A percentile compares a stretch with the other conserved stretches of the same genome.
phyloP scores from a whole-genome alignment of 37 sponge, comb jelly and placozoan species.

The Eunapius fragilis region DNA sequence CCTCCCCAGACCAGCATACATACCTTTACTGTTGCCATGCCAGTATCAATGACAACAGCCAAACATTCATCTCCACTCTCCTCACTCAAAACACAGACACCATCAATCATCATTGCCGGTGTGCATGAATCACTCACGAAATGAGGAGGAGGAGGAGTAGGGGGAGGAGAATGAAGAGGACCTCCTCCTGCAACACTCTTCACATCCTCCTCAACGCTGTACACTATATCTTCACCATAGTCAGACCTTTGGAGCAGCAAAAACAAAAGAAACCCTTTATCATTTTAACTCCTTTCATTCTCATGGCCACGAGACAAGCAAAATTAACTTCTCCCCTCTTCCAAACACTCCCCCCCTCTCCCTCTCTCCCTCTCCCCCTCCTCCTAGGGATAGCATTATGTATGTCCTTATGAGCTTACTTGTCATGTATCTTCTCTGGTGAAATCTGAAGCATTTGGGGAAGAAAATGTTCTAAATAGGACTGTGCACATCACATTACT shows the following conservation, averaged over 20 bases:
- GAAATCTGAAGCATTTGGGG: background rate
- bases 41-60: slow-evolving; percentile 64
- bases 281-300: background rate
- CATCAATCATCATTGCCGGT: background rate
- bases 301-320: background rate
- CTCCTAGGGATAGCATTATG: slow-evolving; percentile 8
- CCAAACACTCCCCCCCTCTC: background rate
- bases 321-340: background rate
- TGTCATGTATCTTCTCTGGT: background rate
- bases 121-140: background rate
- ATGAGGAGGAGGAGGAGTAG: slow-evolving; percentile 24
- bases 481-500: slow-evolving; percentile 8
- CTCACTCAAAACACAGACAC: background rate
- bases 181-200: background rate
- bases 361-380: slow-evolving; percentile 19
- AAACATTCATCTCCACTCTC: slow-evolving; percentile 22
- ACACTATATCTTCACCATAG: background rate
- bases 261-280: background rate
- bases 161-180: slow-evolving; percentile 10
- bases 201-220: background rate
- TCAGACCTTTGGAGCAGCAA: background rate
- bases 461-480: background rate
- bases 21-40: slow-evolving; percentile 79
- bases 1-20: background rate
- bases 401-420: background rate